Base-by-base conservation (phyloP, 2,888 invertebrate genomes). In the Ypsolopha sequella region DNA sequence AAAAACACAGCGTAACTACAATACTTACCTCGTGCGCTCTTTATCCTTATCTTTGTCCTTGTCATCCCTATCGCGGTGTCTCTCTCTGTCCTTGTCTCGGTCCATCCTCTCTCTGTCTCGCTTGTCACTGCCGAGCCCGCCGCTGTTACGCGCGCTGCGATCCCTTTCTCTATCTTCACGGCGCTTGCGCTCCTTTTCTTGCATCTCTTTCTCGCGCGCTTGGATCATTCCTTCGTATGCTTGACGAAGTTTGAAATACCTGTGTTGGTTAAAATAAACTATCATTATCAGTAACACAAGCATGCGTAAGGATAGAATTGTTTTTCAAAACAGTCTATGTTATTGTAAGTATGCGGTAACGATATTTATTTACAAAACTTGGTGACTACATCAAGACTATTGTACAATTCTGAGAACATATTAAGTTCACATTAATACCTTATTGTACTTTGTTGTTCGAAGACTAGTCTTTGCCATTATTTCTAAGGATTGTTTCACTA, bases 221-320 rank as follows among this genome's bases (percentile, higher is more conserved):
- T 87, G 82, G 43, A 88, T 88, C 76, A 91, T 89, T 68, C 92
- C 92, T 51, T 91, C 90, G 14, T 91, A 90, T 0, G 92, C 92
- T 67, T 90, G 89, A 51, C 92, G 91, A 52, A 92, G 75, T 65
- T 91, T 90, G 53, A 91, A 91, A 62, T 92, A 92, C 2, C 89
- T 89, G 60, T 33, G 47, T 24, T 24, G 24, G 24, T 24, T 24
- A 24, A 2, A 24, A 24, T 24, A 24, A 24, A 24, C 24, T 24
- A 24, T 24, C 24, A 24, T 24, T 24, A 24, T 24, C 24, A 24
- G 24, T 4, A 24, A 24, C 24, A 24, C 4, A 24, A 24, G 24
- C 4, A 24, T 24, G 4, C 24, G 24, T 24, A 3, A 24, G 4
- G 24, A 24, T 3, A 24, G 24, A 24, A 24, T 24, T 24, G 2